Percentiles rank a stretch among this genome's conserved stretches.
These are phyloP conservation scores for Microchrysa polita DNA, from an alignment of 2,888 invertebrate species.

Conservation along the genomic window DNA sequence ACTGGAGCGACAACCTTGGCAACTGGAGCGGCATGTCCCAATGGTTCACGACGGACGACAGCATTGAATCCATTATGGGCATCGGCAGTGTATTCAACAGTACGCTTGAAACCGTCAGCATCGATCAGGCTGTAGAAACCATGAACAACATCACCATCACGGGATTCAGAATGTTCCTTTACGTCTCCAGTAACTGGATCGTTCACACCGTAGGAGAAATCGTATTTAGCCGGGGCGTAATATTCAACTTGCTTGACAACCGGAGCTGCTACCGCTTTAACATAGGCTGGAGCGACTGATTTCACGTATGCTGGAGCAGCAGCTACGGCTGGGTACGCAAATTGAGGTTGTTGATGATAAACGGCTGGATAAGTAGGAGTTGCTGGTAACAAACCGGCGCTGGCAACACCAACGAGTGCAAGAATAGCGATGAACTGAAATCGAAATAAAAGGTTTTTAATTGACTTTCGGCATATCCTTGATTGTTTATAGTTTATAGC, in stretches of 20 bases:
- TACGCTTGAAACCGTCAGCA: slow-evolving; percentile 67
- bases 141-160: slow-evolving; percentile 66
- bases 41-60: slow-evolving; percentile 67
- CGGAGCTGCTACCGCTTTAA: slow-evolving; percentile 4
- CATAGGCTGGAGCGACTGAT: too few relatives aligned
- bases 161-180: slow-evolving; percentile 67
- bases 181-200: slow-evolving; percentile 67
- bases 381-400: slow-evolving; percentile 33
- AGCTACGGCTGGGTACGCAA: not conserved
- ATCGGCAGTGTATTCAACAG: slow-evolving; percentile 68
- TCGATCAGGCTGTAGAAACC: slow-evolving; percentile 68
- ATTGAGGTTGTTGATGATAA: slow-evolving; percentile 17
- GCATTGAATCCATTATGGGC: slow-evolving; percentile 68
- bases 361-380: slow-evolving; percentile 37
- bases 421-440: slow-evolving; percentile 24
- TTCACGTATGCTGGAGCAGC: too few relatives aligned
- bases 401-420: slow-evolving; percentile 15
- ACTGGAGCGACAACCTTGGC: slow-evolving; percentile 49
- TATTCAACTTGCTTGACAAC: slow-evolving; percentile 43
- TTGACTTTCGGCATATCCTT: too few relatives aligned
- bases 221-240: slow-evolving; percentile 61
- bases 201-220: slow-evolving; percentile 66
- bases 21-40: slow-evolving; percentile 52
- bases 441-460: too few relatives aligned
- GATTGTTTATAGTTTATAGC: too few relatives aligned